These are phyloP conservation scores for Morinoia aosen DNA, from an alignment of 2,888 invertebrate species.

Conservation along the genomic window DNA sequence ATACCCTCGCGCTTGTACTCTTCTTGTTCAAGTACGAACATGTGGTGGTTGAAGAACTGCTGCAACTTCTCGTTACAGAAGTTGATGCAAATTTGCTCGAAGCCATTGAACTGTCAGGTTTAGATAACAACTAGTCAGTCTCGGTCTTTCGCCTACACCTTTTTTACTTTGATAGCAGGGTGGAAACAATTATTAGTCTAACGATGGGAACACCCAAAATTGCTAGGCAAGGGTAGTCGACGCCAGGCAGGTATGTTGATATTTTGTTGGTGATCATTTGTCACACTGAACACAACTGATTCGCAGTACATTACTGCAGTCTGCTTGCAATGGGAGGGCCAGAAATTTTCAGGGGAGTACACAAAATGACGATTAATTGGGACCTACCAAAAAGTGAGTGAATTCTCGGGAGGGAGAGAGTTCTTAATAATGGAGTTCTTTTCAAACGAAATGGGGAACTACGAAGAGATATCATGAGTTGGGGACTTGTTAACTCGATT, in stretches of 20 bases:
- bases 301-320: neutral
- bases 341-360: neutral
- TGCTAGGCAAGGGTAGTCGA: neutral
- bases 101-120: conserved; percentile 85
- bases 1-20: conserved; percentile 95
- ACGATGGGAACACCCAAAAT: neutral
- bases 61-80: conserved; percentile 98
- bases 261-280: neutral
- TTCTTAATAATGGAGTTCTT: neutral
- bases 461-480: neutral
- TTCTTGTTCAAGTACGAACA: conserved; percentile 98
- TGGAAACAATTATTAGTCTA: neutral
- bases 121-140: conserved; percentile 1
- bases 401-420: neutral
- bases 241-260: neutral
- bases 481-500: neutral
- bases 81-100: conserved; percentile 98
- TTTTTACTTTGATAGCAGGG: neutral
- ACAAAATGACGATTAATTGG: neutral
- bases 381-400: neutral
- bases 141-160: neutral
- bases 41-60: conserved; percentile 98
- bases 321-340: neutral
- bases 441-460: neutral
- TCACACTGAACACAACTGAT: neutral